Conservation (phyloP, 2,888 invertebrate species). For the Candidula unifasciata region DNA sequence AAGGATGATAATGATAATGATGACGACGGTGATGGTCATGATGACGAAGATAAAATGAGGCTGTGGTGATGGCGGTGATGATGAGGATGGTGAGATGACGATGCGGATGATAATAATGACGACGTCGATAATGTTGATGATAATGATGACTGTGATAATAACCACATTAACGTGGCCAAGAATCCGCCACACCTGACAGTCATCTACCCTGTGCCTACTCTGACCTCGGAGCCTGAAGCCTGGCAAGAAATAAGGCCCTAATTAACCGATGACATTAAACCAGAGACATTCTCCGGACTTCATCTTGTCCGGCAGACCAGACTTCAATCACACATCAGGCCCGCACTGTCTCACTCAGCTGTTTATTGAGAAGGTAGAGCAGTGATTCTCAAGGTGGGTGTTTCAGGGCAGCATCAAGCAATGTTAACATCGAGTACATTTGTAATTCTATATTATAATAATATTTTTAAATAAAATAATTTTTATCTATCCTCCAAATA, state of each 20-base stretch:
- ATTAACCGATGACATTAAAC: slow-evolving; percentile 4
- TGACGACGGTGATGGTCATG: slow-evolving; percentile 29
- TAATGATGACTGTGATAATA: background rate
- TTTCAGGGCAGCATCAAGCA: too few relatives aligned
- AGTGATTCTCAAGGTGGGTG: too few relatives aligned
- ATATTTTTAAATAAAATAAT: too few relatives aligned
- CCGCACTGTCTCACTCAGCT: too few relatives aligned
- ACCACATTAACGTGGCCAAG: background rate
- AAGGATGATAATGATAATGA: slow-evolving; percentile 30
- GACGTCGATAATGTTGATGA: background rate
- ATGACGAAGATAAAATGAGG: slow-evolving; percentile 17
- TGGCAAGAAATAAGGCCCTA: background rate
- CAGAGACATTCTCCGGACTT: background rate
- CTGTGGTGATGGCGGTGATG: background rate
- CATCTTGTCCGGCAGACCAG: background rate
- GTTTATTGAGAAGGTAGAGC: too few relatives aligned
- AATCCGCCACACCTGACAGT: background rate
- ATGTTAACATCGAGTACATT: too few relatives aligned
- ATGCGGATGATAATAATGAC: background rate
- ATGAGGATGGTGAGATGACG: background rate
- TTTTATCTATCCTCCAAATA: too few relatives aligned
- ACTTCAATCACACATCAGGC: background rate
- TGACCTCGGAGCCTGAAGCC: background rate
- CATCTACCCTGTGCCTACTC: background rate
- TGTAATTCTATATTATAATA: too few relatives aligned